Percentiles rank a stretch among this genome's conserved stretches.
Conservation (phyloP, 1,140 invertebrate species). For the Bombyx mandarina region DNA sequence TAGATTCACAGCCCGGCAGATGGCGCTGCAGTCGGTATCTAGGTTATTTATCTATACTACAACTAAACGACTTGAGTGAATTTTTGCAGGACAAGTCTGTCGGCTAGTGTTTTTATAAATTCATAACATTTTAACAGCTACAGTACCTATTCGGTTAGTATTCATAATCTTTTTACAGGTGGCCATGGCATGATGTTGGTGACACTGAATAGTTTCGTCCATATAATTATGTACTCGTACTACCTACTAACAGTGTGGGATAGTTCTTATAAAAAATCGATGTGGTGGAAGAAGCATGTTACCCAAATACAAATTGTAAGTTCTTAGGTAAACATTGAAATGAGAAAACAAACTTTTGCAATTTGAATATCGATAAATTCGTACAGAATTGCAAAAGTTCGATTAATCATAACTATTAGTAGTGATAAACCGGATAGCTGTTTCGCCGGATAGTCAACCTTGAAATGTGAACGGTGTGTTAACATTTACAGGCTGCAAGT, state of each 20-base stretch:
- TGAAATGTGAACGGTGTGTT: background rate
- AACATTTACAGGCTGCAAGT: background rate
- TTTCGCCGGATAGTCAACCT: background rate
- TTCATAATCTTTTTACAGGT: constrained; percentile 54
- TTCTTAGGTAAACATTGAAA: constrained; percentile 1
- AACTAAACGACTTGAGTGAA: too few relatives aligned
- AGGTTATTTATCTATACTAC: too few relatives aligned
- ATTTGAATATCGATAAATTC: too few relatives aligned
- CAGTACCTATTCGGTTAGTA: too few relatives aligned
- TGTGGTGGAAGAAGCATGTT: constrained; percentile 84
- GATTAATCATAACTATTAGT: too few relatives aligned
- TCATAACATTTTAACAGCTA: too few relatives aligned
- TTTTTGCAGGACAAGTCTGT: too few relatives aligned
- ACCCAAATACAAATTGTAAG: constrained; percentile 80
- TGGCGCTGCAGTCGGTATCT: too few relatives aligned
- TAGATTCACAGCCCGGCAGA: too few relatives aligned
- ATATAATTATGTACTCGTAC: constrained; percentile 86
- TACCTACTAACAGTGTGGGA: constrained; percentile 79
- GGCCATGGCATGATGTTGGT: constrained; percentile 74
- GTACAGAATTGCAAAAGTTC: too few relatives aligned
- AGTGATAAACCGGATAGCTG: background rate
- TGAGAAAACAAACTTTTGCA: too few relatives aligned
- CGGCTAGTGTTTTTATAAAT: too few relatives aligned
- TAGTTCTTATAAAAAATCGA: constrained; percentile 73
- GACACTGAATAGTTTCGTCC: constrained; percentile 81